Percentiles rank a stretch among this genome's conserved stretches.
Evolutionary conservation across 2,113 vertebrate genomes (phyloP).

Genomic region (Aldabrachelys gigantea): DNA sequence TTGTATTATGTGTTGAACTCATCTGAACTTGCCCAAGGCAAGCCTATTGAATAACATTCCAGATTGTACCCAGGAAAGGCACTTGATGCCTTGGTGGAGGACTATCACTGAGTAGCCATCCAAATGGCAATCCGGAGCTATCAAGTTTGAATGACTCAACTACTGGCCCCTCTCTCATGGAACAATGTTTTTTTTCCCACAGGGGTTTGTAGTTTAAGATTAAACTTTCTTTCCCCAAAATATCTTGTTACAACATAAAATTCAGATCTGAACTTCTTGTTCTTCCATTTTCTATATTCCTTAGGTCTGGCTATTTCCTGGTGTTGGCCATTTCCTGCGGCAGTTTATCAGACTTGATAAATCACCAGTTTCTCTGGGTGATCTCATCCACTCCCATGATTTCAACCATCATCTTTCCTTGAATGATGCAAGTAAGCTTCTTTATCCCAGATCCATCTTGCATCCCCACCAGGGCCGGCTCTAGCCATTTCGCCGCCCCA

Average conservation of each 20-base stretch:
- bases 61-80: constrained; percentile 12
- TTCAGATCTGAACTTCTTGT: constrained; percentile 31
- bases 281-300: constrained; percentile 34
- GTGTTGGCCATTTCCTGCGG: constrained; percentile 52
- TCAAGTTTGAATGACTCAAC: background rate
- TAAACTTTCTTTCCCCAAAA: constrained; percentile 44
- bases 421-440: background rate
- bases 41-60: constrained; percentile 6
- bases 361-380: constrained; percentile 16
- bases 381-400: background rate
- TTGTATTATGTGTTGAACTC: background rate
- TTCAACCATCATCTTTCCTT: background rate
- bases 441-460: background rate
- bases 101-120: background rate
- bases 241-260: constrained; percentile 28
- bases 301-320: constrained; percentile 48
- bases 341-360: background rate
- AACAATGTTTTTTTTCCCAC: background rate
- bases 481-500: too few relatives aligned
- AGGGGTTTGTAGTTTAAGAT: background rate
- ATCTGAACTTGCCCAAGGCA: constrained; percentile 36
- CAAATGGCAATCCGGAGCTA: constrained; percentile 29
- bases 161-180: background rate
- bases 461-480: background rate
- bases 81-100: background rate